Percentiles rank a stretch among this genome's conserved stretches.
phyloP scores from a whole-genome alignment of 2,113 vertebrate genomes.

The Gymnobelideus leadbeateri region DNA sequence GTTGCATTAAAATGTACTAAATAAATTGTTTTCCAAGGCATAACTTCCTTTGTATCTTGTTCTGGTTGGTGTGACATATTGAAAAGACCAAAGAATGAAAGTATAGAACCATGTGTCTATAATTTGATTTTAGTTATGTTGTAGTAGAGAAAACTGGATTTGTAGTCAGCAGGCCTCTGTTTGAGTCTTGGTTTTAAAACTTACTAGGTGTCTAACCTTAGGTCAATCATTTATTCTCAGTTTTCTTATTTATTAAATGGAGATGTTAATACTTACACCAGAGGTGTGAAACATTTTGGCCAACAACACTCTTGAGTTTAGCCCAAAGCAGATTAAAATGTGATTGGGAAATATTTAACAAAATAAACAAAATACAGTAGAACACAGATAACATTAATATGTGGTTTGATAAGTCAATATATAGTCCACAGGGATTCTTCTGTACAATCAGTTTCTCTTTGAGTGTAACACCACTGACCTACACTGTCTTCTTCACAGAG shows the following conservation, averaged over 20 bases:
- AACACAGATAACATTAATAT: neutral
- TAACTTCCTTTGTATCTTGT: conserved; percentile 72
- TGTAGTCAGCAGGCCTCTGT: neutral
- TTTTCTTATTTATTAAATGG: neutral
- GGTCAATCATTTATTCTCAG: neutral
- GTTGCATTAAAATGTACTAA: conserved; percentile 71
- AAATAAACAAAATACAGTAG: neutral
- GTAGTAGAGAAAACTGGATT: neutral
- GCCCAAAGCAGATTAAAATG: neutral
- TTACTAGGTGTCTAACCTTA: neutral
- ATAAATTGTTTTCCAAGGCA: conserved; percentile 78
- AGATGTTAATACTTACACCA: neutral
- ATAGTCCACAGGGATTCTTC: neutral
- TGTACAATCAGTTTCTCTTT: neutral
- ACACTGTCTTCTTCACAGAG: neutral
- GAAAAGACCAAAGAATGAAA: conserved; percentile 64
- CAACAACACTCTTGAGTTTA: neutral
- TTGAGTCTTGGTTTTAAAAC: neutral
- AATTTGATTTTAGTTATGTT: neutral
- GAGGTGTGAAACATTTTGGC: neutral
- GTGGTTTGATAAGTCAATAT: neutral
- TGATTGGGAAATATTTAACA: neutral
- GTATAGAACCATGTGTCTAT: neutral
- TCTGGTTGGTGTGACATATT: conserved; percentile 74
- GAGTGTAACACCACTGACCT: neutral